Evolutionary conservation across 2,888 invertebrate genomes (phyloP), one percentile per base, ranked within the genome.

Genomic region (Osmoderma eremita): DNA sequence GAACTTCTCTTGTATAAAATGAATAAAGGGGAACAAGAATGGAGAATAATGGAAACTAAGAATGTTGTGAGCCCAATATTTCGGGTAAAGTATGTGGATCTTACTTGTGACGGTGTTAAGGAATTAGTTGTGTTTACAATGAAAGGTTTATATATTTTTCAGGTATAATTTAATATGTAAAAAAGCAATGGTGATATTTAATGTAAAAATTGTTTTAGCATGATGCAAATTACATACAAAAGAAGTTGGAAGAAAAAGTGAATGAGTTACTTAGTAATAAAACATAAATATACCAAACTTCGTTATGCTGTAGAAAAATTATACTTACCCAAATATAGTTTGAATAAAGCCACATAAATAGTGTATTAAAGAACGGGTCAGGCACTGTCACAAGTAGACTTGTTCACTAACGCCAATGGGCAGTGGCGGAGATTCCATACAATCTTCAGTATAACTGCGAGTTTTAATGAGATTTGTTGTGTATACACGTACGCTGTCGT

Each of bases 71-170:
- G 87, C 68, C 88, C 90, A 4, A 83, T 91, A 50, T 84, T 89
- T 75, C 85, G 86, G 1, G 79, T 91, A 68, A 84, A 84, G 70
- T 86, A 86, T 73, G 76, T 87, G 30, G 90, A 91, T 77, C 80
- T 91, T 51, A 88, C 87, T 50, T 87, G 87, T 2, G 90, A 91
- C 80, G 90, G 90, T 12, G 82, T 89, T 54, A 86, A 86, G 70
- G 89, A 90, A 79, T 77, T 90, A 30, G 81, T 88, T 51, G 86
- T 89, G n/a, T 82, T 89, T 68, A 88, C 90, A 4, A 84, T 87
- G 75, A 86, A 86, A 74, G 90, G 90, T 36, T 83, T 91, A 13
- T 89, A 90, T 75, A 85, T 90, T 72, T 81, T 90, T 77, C 90
- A 90, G 84, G 87, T 87, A 80, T 30, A 3, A 8, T 30, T 1